Evolutionary conservation across 2,888 invertebrate species (phyloP), one percentile per base, ranked within the genome.

Genomic region (Plagodis dolabraria): DNA sequence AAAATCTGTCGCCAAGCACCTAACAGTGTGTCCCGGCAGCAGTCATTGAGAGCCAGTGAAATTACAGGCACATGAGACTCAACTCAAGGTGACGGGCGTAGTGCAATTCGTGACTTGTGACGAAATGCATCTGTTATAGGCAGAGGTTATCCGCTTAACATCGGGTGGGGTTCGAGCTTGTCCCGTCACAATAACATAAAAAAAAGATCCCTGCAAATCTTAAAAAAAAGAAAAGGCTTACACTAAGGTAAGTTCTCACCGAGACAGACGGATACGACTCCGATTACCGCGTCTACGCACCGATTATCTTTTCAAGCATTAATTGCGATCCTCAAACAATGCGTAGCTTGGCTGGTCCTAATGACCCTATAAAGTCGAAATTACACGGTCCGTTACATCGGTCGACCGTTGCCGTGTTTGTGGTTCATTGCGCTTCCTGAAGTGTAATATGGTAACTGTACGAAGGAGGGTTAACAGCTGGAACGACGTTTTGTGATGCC

Each of bases 241-340:
- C 8, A n/a, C 12, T 11, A 49, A 40, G 40, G 40, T 40, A 35
- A 47, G 7, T 52, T 50, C 8, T 36, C 34, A 43, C 33, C 9
- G 33, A 50, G 33, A 53, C 51, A 33, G 38, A 57, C 54, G 57
- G 56, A 55, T 57, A 49, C 45, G 57, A 42, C 49, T 68, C 63
- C 52, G 55, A 63, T 69, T 70, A 67, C 58, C 74, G 79, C 81
- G 76, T 80, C 75, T 77, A 83, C 85, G 83, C 77, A 86, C 83
- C 89, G 88, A 89, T 89, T 89, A 89, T 85, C 86, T 79, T 80
- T 85, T 84, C 87, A 82, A 82, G 80, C 79, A 80, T 85, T 90
- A 89, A 89, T 90, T 89, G 85, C 79, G 78, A 83, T 78, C 81
- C 76, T 76, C 73, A 78, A 83, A 82, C 84, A 88, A 89, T 86